Percentiles rank a stretch among this genome's conserved stretches.
phyloP scores from a whole-genome alignment of 2,113 vertebrate genomes.

The Lontra canadensis region DNA sequence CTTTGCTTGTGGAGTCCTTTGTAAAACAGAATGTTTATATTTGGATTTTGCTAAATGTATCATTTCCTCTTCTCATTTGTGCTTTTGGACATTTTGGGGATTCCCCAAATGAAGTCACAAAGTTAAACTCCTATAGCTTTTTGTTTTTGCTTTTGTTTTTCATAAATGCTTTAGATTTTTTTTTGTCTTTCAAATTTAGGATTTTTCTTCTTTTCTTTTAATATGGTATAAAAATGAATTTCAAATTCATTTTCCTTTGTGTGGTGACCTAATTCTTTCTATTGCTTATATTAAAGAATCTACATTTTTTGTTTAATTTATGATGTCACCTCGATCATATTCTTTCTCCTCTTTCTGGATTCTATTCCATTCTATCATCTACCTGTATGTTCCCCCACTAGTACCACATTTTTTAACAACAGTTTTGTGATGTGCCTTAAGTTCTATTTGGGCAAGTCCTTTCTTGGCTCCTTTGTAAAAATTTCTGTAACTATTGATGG shows the following conservation, averaged over 20 bases:
- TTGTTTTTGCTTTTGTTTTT: background rate
- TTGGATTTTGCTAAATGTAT: background rate
- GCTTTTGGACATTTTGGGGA: background rate
- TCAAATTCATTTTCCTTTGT: background rate
- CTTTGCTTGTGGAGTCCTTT: background rate
- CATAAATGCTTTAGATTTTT: slow-evolving; percentile 19
- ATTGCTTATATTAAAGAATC: background rate
- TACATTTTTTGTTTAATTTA: background rate
- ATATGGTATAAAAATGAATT: background rate
- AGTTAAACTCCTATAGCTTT: background rate
- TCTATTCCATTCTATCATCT: background rate
- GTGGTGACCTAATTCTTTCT: background rate
- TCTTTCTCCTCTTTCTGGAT: background rate
- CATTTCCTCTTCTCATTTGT: slow-evolving; percentile 10
- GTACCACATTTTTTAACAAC: background rate
- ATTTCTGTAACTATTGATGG: background rate
- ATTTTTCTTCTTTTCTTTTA: background rate
- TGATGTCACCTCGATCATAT: background rate
- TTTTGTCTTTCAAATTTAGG: slow-evolving; percentile 23
- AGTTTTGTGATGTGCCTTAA: background rate
- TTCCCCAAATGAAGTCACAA: background rate
- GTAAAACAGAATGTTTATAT: slow-evolving; percentile 8
- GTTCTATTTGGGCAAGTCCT: background rate
- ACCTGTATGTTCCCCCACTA: background rate
- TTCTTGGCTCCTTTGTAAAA: background rate